Evolutionary conservation across 2,113 vertebrate genomes (phyloP).

Genomic region (human): GRCh38 chr5:40215001-40215500

Average conservation of each 20-base stretch:
- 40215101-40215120: neutral
- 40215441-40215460: neutral
- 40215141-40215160: neutral
- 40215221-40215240: neutral
- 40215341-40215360: neutral
- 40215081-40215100: neutral
- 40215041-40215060: neutral
- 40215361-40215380: neutral
- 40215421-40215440: neutral
- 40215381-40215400: neutral
- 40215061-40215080: neutral
- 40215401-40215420: neutral
- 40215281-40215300: neutral
- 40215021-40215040: neutral
- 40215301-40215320: neutral
- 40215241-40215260: neutral
- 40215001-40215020: neutral
- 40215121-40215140: neutral
- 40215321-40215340: neutral
- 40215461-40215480: neutral
- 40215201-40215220: neutral
- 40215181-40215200: neutral
- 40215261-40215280: neutral
- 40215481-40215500: neutral
- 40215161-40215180: neutral